phyloP scores from a whole-genome alignment of 2,113 vertebrate species.

The Tiliqua scincoides region DNA sequence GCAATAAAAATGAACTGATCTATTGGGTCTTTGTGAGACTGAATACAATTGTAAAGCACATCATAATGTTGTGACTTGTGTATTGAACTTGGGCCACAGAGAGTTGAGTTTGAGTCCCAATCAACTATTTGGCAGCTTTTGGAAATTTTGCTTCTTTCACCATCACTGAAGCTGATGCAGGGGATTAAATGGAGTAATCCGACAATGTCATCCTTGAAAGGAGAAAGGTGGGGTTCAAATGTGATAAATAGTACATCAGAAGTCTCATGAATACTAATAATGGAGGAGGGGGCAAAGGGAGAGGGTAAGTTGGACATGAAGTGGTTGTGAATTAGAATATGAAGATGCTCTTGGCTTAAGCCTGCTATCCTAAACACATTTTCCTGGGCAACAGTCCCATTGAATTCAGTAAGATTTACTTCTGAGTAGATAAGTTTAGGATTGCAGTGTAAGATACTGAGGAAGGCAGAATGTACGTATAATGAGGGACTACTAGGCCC shows the following conservation, averaged over 20 bases:
- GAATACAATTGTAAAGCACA: background rate
- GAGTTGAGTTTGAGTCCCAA: background rate
- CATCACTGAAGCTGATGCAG: background rate
- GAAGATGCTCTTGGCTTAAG: background rate
- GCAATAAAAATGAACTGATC: background rate
- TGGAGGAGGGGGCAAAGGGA: background rate
- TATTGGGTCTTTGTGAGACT: background rate
- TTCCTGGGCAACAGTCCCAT: too few species aligned
- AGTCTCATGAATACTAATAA: background rate
- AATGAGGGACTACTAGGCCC: background rate
- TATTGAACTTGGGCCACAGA: background rate
- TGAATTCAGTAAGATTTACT: too few species aligned
- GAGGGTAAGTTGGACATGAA: background rate
- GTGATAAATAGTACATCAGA: background rate
- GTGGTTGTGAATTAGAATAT: background rate
- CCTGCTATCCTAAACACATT: too few species aligned
- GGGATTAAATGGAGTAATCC: background rate
- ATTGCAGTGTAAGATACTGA: background rate
- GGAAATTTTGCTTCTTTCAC: background rate
- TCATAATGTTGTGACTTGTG: background rate
- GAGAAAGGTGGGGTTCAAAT: background rate
- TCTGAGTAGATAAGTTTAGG: too few species aligned
- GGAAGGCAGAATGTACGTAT: background rate
- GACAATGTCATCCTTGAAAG: background rate
- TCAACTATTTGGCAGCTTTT: background rate